phyloP scores from a whole-genome alignment of 1,140 invertebrate genomes.

The Drosophila micromelanica region DNA sequence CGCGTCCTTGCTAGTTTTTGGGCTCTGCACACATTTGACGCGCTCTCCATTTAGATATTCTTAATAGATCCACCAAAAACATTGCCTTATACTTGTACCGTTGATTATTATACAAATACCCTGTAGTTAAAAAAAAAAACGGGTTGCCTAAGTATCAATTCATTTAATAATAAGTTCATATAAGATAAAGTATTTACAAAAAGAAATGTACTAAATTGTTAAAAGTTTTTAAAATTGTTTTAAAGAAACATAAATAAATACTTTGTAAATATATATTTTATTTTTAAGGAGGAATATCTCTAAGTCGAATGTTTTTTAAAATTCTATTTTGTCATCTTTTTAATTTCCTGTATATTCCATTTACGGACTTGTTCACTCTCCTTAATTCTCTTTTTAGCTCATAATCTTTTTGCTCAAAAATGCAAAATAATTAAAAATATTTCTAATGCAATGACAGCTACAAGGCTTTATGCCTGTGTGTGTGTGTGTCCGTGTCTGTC shows the following conservation, averaged over 20 bases:
- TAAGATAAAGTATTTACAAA: too few species aligned
- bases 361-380: not conserved
- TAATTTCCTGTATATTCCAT: conserved; percentile 56
- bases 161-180: too few species aligned
- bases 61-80: conserved; percentile 20
- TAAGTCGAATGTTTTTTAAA: conserved; percentile 10
- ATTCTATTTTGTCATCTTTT: conserved; percentile 46
- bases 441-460: conserved; percentile 30
- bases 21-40: conserved; percentile 4
- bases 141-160: too few species aligned
- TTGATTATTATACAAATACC: not conserved
- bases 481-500: not conserved
- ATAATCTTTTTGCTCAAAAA: conserved; percentile 23
- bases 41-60: conserved; percentile 27
- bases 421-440: conserved; percentile 68
- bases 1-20: conserved; percentile 26
- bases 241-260: not conserved
- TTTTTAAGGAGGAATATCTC: not conserved
- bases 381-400: not conserved
- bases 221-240: too few species aligned
- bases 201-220: too few species aligned
- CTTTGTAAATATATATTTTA: not conserved
- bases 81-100: not conserved
- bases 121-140: not conserved
- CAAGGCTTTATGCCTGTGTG: conserved; percentile 3